A percentile compares a stretch with the other conserved stretches of the same genome.
Evolutionary conservation across 2,113 vertebrate genomes (phyloP).

Genomic region (Trichechus manatus): DNA sequence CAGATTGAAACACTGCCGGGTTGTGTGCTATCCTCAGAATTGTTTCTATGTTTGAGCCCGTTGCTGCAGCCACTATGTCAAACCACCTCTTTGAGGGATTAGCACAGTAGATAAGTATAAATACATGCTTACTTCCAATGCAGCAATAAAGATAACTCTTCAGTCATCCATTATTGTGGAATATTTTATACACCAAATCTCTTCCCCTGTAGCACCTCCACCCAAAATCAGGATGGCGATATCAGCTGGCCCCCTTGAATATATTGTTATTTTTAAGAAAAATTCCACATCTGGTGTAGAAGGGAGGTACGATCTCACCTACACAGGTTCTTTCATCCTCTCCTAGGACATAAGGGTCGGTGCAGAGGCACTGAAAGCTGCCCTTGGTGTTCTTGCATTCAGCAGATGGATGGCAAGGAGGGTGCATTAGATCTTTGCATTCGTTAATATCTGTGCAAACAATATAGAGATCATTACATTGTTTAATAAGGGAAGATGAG

Average conservation of each 20-base stretch:
- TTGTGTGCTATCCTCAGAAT: too few species aligned
- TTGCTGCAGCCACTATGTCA: neutral
- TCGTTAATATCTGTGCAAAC: constrained; percentile 87
- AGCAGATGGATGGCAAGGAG: constrained; percentile 86
- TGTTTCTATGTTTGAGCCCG: neutral
- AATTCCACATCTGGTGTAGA: neutral
- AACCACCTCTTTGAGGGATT: neutral
- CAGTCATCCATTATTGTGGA: neutral
- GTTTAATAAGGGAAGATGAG: neutral
- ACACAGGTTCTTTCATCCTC: constrained; percentile 84
- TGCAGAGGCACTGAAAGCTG: constrained; percentile 85
- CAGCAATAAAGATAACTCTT: neutral
- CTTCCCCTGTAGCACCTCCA: neutral
- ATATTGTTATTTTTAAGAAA: neutral
- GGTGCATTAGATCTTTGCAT: constrained; percentile 82
- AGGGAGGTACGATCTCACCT: constrained; percentile 69
- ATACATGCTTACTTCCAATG: neutral
- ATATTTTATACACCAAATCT: neutral
- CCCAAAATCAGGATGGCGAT: neutral
- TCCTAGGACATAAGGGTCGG: constrained; percentile 78
- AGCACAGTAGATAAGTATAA: neutral
- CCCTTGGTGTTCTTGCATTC: constrained; percentile 87
- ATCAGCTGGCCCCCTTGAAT: too few species aligned
- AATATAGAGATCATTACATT: constrained; percentile 46
- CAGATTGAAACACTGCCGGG: too few species aligned